These are phyloP conservation scores for Eupsilia transversa DNA, from an alignment of 2,888 invertebrate species.

Conservation along the genomic window DNA sequence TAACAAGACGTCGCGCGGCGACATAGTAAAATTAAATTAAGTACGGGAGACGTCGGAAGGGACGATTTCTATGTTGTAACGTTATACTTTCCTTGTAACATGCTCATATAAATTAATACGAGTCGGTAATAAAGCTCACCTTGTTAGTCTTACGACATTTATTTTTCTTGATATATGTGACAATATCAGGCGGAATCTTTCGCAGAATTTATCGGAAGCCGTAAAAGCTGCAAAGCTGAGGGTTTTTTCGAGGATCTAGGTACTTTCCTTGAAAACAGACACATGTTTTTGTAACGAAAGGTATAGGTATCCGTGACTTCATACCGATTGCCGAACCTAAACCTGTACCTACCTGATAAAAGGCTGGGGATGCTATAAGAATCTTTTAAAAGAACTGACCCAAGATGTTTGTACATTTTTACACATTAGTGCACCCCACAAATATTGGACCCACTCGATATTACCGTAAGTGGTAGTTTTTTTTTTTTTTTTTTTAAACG, in stretches of 20 bases:
- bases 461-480: no score
- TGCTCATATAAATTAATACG: conserved; percentile 50
- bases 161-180: conserved; percentile 38
- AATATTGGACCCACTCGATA: neutral
- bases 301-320: neutral
- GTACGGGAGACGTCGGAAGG: neutral
- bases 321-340: neutral
- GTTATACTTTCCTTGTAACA: conserved; percentile 40
- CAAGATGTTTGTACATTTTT: neutral
- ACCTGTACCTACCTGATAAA: neutral
- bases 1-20: conserved; percentile 9
- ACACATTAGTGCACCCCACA: no score
- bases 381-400: neutral
- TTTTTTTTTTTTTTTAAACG: no score
- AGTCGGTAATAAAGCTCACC: conserved; percentile 36
- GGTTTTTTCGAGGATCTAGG: conserved; percentile 4
- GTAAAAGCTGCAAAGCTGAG: conserved; percentile 25
- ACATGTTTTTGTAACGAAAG: neutral
- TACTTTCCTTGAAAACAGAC: conserved; percentile 6
- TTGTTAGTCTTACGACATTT: conserved; percentile 47
- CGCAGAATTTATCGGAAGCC: conserved; percentile 17
- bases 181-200: conserved; percentile 20
- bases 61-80: conserved; percentile 32
- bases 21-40: conserved; percentile 22
- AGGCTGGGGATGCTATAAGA: neutral